A percentile compares a stretch with the other conserved stretches of the same genome.
phyloP scores from a whole-genome alignment of 2,113 vertebrate species.

The Trachemys scripta region DNA sequence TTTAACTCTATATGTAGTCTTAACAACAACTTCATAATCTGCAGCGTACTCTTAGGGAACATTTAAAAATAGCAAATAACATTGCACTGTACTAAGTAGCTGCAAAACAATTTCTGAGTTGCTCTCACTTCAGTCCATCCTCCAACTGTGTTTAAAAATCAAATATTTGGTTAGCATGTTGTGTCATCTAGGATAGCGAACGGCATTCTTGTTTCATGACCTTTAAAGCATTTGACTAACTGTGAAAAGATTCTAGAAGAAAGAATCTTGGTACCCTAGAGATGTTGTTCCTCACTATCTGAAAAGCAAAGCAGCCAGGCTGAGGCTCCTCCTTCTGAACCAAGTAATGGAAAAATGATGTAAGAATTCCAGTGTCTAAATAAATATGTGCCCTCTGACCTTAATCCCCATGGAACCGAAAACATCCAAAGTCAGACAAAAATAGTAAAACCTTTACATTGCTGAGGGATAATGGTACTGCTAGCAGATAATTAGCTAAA shows the following conservation, averaged over 20 bases:
- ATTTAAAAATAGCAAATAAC: neutral
- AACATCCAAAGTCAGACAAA: conserved; percentile 79
- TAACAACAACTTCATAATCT: neutral
- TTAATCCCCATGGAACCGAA: conserved; percentile 76
- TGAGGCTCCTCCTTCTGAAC: conserved; percentile 76
- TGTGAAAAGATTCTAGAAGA: conserved; percentile 79
- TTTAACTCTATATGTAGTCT: neutral
- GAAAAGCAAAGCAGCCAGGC: conserved; percentile 65
- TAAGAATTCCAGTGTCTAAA: conserved; percentile 86
- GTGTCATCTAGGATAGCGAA: neutral
- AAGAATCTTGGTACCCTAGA: neutral
- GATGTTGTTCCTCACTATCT: conserved; percentile 44
- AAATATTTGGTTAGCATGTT: neutral
- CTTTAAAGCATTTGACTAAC: neutral
- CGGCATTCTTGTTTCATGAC: neutral
- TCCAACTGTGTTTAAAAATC: neutral
- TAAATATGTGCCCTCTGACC: conserved; percentile 88
- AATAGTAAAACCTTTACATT: conserved; percentile 81
- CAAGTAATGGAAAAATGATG: conserved; percentile 90
- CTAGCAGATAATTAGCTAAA: conserved; percentile 54
- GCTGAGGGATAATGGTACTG: conserved; percentile 47
- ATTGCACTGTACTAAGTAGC: neutral
- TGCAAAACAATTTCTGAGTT: accelerated
- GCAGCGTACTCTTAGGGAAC: neutral
- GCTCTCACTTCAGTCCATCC: neutral